phyloP scores from a whole-genome alignment of 2,113 vertebrate genomes.

The Thunnus maccoyii region DNA sequence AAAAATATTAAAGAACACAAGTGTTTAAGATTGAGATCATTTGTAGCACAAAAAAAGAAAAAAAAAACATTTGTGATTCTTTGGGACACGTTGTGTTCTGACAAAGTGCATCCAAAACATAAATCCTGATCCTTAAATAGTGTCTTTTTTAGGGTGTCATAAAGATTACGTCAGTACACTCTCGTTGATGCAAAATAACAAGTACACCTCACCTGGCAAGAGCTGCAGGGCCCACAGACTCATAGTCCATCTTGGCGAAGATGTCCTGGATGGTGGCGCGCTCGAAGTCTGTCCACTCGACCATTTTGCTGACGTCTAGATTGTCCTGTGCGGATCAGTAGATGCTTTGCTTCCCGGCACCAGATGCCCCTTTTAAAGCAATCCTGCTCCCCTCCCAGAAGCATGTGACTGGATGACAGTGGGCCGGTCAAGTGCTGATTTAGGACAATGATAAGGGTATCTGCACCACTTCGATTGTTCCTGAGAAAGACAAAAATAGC shows the following conservation, averaged over 20 bases:
- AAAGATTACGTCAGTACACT: no score
- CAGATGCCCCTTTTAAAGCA: not conserved
- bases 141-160: no score
- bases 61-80: no score
- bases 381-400: not conserved
- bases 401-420: no score
- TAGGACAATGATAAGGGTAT: not conserved
- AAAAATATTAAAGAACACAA: no score
- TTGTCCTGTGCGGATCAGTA: not conserved
- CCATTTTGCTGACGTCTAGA: constrained; percentile 66
- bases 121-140: no score
- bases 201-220: constrained; percentile 39
- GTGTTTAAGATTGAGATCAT: no score
- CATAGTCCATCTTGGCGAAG: constrained; percentile 66
- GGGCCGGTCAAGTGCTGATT: no score
- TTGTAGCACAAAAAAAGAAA: no score
- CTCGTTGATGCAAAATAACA: not conserved
- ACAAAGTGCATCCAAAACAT: no score
- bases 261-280: constrained; percentile 65
- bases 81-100: no score
- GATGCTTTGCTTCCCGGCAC: not conserved
- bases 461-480: constrained; percentile 8
- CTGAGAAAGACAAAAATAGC: not conserved
- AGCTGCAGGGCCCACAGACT: constrained; percentile 54
- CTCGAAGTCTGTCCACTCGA: constrained; percentile 79